Evolutionary conservation across 35 echinoderm and acorn worm species (phyloP).

Genomic region (Stichopus chloronotus): DNA sequence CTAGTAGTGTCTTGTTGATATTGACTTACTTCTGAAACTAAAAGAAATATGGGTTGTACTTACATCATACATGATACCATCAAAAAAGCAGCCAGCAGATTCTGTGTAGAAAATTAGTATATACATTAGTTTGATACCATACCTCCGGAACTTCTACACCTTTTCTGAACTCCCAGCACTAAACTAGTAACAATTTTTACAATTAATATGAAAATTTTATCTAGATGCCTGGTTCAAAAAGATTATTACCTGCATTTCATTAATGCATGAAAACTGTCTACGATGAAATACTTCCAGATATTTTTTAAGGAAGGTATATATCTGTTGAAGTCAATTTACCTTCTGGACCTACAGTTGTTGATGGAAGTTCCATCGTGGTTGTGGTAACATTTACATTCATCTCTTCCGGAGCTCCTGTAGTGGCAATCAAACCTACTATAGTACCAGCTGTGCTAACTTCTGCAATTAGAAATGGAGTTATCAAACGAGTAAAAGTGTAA

Average conservation of each 20-base stretch:
- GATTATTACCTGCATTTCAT: background rate
- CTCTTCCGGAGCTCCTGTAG: slow-evolving; percentile 6
- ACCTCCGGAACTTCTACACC: background rate
- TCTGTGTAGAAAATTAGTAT: background rate
- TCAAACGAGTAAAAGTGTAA: no score
- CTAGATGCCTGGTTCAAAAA: background rate
- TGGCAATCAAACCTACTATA: background rate
- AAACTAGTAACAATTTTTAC: background rate
- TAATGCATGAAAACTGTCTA: background rate
- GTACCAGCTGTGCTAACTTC: background rate
- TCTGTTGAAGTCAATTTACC: background rate
- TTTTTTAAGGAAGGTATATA: no score
- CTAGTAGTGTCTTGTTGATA: no score
- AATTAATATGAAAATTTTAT: background rate
- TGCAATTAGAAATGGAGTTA: background rate
- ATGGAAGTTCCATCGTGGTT: background rate
- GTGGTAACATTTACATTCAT: background rate
- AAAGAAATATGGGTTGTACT: background rate
- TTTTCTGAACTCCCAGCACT: background rate
- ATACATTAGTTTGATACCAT: background rate
- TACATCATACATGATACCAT: slow-evolving; percentile 41
- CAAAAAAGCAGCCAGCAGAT: slow-evolving; percentile 39
- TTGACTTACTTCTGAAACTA: no score
- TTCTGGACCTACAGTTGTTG: slow-evolving; percentile 14
- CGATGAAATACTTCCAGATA: no score